These are phyloP conservation scores for Halesus radiatus DNA, from an alignment of 1,140 invertebrate species.

Conservation along the genomic window DNA sequence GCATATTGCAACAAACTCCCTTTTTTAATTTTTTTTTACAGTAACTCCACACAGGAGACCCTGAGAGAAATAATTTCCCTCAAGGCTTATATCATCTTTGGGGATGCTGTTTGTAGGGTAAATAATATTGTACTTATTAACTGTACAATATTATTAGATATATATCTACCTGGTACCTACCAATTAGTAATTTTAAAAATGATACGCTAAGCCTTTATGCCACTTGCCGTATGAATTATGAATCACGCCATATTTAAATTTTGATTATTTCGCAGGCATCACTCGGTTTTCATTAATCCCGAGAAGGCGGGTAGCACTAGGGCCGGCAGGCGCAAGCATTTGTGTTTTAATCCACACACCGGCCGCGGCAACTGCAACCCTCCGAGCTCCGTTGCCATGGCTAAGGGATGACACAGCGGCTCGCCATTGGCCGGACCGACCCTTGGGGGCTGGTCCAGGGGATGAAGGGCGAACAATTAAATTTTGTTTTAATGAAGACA, in stretches of 20 bases:
- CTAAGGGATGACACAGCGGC: constrained; percentile 34
- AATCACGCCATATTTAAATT: constrained; percentile 11
- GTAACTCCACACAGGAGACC: too few species aligned
- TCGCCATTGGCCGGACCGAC: constrained; percentile 41
- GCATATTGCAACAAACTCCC: too few species aligned
- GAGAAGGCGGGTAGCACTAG: background rate
- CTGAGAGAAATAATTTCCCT: too few species aligned
- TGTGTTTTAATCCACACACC: constrained; percentile 13
- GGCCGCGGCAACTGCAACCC: constrained; percentile 21
- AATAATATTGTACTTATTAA: too few species aligned
- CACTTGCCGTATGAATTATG: background rate
- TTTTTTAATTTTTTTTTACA: too few species aligned
- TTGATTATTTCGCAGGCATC: constrained; percentile 10
- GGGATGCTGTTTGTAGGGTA: too few species aligned
- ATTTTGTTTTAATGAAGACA: constrained; percentile 47
- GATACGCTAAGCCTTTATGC: too few species aligned
- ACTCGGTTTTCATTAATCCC: constrained; percentile 3
- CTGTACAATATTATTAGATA: too few species aligned
- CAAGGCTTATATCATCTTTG: too few species aligned
- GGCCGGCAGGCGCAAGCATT: too few species aligned
- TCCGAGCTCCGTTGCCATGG: constrained; percentile 21
- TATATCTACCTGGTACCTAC: too few species aligned
- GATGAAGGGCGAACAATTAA: constrained; percentile 45
- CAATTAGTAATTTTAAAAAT: too few species aligned
- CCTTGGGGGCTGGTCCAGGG: constrained; percentile 37